Conservation (phyloP, 2,113 vertebrate genomes). For the Pygoscelis antarcticus region DNA sequence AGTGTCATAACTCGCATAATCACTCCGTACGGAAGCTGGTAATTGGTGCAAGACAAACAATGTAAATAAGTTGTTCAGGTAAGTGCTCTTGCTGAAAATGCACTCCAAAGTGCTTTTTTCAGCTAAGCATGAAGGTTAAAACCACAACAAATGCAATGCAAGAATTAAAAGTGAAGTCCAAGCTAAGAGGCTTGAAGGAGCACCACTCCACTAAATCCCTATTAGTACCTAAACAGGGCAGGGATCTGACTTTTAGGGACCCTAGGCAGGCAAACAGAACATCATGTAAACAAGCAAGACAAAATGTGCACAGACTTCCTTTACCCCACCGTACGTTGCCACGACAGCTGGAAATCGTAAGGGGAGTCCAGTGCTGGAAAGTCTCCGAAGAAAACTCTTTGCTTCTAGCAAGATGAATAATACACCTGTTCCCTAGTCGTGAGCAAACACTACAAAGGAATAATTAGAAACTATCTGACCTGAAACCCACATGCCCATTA, state of each 20-base stretch:
- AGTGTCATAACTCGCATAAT: neutral
- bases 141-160: neutral
- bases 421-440: conserved; percentile 7
- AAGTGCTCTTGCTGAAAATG: neutral
- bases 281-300: neutral
- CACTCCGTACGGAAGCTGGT: neutral
- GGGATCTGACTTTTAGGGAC: neutral
- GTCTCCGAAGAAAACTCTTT: conserved; percentile 25
- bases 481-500: conserved; percentile 70
- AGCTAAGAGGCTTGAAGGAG: neutral
- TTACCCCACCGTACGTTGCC: neutral
- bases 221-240: neutral
- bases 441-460: conserved; percentile 63
- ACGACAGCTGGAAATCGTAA: neutral
- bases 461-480: conserved; percentile 74
- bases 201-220: neutral
- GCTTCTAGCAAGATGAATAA: conserved; percentile 55
- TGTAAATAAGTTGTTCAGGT: neutral
- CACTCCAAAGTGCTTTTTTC: neutral
- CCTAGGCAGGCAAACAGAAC: neutral
- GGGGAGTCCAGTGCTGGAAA: neutral
- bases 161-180: neutral
- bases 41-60: neutral
- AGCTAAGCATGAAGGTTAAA: neutral
- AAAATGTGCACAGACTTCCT: neutral